Evolutionary conservation across 1,140 invertebrate genomes (phyloP).

Genomic region (Dendroctonus ponderosae): DNA sequence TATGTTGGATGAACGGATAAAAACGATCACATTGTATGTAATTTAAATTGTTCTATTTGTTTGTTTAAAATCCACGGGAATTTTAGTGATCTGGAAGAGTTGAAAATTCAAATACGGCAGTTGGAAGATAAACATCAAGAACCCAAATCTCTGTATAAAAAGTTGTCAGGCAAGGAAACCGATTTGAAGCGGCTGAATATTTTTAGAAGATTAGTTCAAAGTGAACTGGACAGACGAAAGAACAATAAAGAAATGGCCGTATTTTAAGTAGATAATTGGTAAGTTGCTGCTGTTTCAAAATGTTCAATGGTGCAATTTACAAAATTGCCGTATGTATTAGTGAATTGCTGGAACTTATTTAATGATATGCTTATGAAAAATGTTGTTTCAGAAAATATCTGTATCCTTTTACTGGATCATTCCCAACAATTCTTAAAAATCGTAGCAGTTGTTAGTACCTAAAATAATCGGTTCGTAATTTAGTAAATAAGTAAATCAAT

Average conservation of each 20-base stretch:
- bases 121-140: slow-evolving; percentile 4
- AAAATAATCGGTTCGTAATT: too few species aligned
- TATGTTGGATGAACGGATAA: slow-evolving; percentile 70
- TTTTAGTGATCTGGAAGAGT: neutral
- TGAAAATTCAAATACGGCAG: neutral
- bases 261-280: slow-evolving; percentile 54
- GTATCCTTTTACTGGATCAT: too few species aligned
- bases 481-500: too few species aligned
- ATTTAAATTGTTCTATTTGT: neutral
- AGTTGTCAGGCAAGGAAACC: slow-evolving; percentile 50
- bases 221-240: slow-evolving; percentile 68
- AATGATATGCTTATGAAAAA: too few species aligned
- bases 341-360: too few species aligned
- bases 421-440: too few species aligned
- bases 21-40: slow-evolving; percentile 49
- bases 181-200: slow-evolving; percentile 66
- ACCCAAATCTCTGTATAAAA: neutral
- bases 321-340: too few species aligned
- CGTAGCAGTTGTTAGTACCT: too few species aligned
- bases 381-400: too few species aligned
- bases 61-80: neutral
- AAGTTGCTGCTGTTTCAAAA: neutral
- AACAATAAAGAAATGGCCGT: slow-evolving; percentile 66
- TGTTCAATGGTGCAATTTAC: too few species aligned
- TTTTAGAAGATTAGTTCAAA: slow-evolving; percentile 62